These are phyloP conservation scores for Synanthedon myopaeformis DNA, from an alignment of 2,888 invertebrate species.

Conservation along the genomic window DNA sequence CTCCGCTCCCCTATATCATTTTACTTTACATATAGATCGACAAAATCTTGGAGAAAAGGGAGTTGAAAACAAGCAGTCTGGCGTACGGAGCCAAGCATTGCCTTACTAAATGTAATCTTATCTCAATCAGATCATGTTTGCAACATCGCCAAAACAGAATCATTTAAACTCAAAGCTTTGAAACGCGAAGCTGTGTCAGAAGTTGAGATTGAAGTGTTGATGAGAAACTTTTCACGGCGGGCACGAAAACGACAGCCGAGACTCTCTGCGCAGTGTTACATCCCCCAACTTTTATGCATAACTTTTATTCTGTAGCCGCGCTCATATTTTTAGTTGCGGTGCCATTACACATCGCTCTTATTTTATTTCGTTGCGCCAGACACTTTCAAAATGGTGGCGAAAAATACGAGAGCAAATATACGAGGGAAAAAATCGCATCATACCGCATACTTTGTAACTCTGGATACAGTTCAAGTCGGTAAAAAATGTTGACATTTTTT, in stretches of 20 bases:
- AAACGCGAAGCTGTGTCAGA: constrained; percentile 14
- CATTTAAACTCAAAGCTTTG: constrained; percentile 9
- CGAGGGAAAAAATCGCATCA: not conserved
- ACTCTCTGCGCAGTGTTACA: not conserved
- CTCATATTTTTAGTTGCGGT: constrained; percentile 29
- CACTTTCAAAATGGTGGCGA: constrained; percentile 2
- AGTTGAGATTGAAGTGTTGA: constrained; percentile 25
- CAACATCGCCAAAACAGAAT: not conserved
- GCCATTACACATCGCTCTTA: constrained; percentile 16
- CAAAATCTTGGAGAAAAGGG: too few relatives aligned
- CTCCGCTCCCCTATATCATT: too few relatives aligned
- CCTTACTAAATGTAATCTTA: too few relatives aligned
- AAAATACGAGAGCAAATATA: constrained; percentile 6
- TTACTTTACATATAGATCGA: too few relatives aligned
- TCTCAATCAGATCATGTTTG: too few relatives aligned
- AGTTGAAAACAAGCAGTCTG: too few relatives aligned
- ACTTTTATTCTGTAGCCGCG: constrained; percentile 19
- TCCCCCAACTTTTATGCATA: constrained; percentile 6
- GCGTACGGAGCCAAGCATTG: too few relatives aligned
- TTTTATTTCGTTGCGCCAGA: constrained; percentile 13
- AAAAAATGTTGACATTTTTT: too few relatives aligned
- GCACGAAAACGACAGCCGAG: not conserved
- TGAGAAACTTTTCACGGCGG: constrained; percentile 20
- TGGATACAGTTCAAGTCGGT: too few relatives aligned
- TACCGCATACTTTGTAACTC: too few relatives aligned